Evolutionary conservation across 2,888 invertebrate genomes (phyloP).

Genomic region (Hirtodrosophila histrioides): DNA sequence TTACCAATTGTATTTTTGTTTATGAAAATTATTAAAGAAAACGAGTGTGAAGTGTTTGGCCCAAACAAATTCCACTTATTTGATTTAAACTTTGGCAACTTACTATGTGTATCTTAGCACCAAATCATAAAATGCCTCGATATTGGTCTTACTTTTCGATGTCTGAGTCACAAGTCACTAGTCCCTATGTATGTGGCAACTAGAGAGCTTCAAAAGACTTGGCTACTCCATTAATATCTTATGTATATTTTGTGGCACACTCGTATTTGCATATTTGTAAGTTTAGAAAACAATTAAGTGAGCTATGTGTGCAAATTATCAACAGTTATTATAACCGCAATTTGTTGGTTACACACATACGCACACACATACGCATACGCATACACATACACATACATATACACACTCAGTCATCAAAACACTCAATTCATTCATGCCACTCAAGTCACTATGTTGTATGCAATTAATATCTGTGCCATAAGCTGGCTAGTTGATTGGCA

Average conservation of each 20-base stretch:
- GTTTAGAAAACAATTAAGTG: slow-evolving; percentile 48
- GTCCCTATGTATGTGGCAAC: too few relatives aligned
- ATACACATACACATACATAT: slow-evolving; percentile 9
- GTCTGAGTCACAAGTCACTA: too few relatives aligned
- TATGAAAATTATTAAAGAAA: not conserved
- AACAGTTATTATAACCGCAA: slow-evolving; percentile 66
- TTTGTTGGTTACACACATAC: slow-evolving; percentile 48
- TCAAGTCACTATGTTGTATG: slow-evolving; percentile 53
- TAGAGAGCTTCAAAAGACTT: not conserved
- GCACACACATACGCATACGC: slow-evolving; percentile 17
- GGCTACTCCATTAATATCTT: slow-evolving; percentile 10
- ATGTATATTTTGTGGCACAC: slow-evolving; percentile 2
- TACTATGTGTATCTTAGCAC: too few relatives aligned
- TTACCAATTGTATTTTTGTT: slow-evolving; percentile 3
- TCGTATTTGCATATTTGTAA: slow-evolving; percentile 22
- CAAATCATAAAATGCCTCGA: too few relatives aligned
- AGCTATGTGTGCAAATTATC: slow-evolving; percentile 50
- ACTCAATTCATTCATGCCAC: slow-evolving; percentile 62
- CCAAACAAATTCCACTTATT: not conserved
- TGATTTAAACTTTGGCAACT: too few relatives aligned
- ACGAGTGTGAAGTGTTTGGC: too few relatives aligned
- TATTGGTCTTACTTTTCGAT: too few relatives aligned
- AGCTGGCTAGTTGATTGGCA: slow-evolving; percentile 67
- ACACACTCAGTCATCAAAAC: slow-evolving; percentile 32
- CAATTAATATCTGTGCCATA: slow-evolving; percentile 74